Evolutionary conservation across 23 tunicate genomes (phyloP).

Genomic region (Diplosoma virens): DNA sequence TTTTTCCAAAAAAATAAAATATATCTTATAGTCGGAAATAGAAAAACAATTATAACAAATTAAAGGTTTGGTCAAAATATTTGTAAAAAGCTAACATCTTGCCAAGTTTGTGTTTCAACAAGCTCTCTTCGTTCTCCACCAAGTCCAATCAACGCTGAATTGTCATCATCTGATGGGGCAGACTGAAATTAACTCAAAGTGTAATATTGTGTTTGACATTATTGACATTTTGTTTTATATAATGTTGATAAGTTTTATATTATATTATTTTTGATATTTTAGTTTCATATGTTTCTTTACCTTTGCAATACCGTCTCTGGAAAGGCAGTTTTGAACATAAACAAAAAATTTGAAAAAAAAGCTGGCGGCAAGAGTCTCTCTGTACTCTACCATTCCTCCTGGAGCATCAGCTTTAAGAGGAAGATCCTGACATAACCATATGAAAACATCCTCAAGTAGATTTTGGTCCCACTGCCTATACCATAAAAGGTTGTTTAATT

Average conservation of each 20-base stretch:
- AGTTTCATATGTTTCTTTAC: too few species aligned
- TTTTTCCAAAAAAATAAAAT: too few species aligned
- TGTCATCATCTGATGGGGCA: neutral
- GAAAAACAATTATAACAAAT: too few species aligned
- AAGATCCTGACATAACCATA: conserved; percentile 70
- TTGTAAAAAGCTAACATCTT: conserved; percentile 9
- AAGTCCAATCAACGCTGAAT: neutral
- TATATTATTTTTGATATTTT: too few species aligned
- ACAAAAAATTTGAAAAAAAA: conserved; percentile 90
- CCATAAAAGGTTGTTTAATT: neutral
- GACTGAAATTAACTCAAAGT: neutral
- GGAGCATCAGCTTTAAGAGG: conserved; percentile 64
- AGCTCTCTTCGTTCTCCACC: neutral
- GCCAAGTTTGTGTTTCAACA: neutral
- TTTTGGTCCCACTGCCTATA: conserved; percentile 57
- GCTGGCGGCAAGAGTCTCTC: conserved; percentile 81
- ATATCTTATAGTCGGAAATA: too few species aligned
- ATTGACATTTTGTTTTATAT: too few species aligned
- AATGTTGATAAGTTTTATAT: too few species aligned
- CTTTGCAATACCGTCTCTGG: conserved; percentile 20
- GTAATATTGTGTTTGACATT: too few species aligned
- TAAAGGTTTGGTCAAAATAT: too few species aligned
- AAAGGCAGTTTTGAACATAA: conserved; percentile 15
- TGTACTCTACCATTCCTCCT: conserved; percentile 95
- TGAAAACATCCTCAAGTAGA: conserved; percentile 35